Conservation (phyloP, 2,888 invertebrate species). For the Drosophila gaucha region DNA sequence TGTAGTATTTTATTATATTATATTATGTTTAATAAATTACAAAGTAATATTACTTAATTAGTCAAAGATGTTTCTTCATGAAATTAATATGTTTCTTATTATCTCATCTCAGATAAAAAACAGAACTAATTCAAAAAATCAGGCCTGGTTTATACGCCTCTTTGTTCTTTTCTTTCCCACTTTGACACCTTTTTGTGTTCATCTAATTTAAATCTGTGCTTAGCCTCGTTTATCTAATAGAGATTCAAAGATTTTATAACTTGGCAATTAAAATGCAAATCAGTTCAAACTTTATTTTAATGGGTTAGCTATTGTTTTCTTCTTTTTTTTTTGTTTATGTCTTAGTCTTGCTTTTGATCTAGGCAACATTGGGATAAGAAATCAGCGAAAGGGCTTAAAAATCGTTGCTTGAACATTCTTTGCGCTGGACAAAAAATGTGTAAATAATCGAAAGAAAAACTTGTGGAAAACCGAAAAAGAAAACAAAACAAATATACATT, state of each 20-base stretch:
- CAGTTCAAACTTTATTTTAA: constrained; percentile 52
- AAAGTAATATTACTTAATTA: too few species aligned
- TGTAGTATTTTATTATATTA: too few species aligned
- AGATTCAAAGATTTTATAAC: constrained; percentile 34
- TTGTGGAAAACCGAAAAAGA: constrained; percentile 42
- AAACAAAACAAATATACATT: constrained; percentile 46
- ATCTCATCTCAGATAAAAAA: constrained; percentile 1
- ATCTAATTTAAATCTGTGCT: constrained; percentile 47
- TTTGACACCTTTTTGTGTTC: constrained; percentile 31
- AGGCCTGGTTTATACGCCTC: neutral
- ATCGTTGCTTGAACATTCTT: constrained; percentile 26
- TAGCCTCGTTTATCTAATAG: constrained; percentile 37
- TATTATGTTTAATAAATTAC: too few species aligned
- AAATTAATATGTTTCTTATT: neutral
- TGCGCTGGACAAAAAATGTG: constrained; percentile 42
- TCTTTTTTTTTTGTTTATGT: neutral
- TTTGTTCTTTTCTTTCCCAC: neutral
- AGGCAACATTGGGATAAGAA: constrained; percentile 1
- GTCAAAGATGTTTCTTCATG: too few species aligned
- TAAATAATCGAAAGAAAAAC: constrained; percentile 59
- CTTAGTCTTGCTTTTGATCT: constrained; percentile 27
- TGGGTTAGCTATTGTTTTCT: constrained; percentile 30
- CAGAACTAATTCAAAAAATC: too few species aligned
- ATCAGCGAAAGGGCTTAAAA: constrained; percentile 45
- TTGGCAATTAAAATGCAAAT: constrained; percentile 50